Conservation (phyloP, 2,113 vertebrate species). For the Toxotes chatareus region DNA sequence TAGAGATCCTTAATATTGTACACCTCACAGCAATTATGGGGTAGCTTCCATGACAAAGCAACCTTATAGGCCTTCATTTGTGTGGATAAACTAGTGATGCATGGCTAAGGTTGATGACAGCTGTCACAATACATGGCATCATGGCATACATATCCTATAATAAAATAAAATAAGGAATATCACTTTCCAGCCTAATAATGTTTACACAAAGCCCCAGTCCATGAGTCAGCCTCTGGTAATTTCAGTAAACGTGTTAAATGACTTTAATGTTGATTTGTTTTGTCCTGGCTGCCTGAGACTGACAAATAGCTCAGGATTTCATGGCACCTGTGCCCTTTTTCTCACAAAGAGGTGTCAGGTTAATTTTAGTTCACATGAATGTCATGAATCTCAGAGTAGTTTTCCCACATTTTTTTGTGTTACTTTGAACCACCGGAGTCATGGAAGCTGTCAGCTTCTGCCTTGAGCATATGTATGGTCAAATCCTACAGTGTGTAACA, state of each 20-base stretch:
- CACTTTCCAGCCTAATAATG: neutral
- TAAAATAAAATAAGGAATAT: constrained; percentile 31
- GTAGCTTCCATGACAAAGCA: neutral
- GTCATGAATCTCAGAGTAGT: neutral
- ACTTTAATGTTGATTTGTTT: constrained; percentile 30
- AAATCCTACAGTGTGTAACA: neutral
- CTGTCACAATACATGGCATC: constrained; percentile 11
- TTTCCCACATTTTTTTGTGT: neutral
- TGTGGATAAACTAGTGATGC: neutral
- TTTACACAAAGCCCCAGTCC: neutral
- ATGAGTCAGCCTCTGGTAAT: constrained; percentile 18
- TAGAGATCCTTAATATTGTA: neutral
- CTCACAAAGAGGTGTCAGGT: neutral
- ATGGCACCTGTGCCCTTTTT: constrained; percentile 16
- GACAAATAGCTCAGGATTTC: constrained; percentile 12
- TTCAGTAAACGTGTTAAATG: constrained; percentile 36
- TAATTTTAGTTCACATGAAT: constrained; percentile 25
- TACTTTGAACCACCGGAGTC: constrained; percentile 7
- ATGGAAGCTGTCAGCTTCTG: constrained; percentile 25
- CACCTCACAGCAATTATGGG: neutral
- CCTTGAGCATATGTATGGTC: neutral
- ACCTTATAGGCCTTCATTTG: neutral
- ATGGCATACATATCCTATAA: constrained; percentile 6
- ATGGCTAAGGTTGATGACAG: neutral
- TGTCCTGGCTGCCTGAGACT: neutral